Percentiles rank a stretch among this genome's conserved stretches.
Conservation (phyloP, 2,113 vertebrate species). For the Ranitomeya imitator region DNA sequence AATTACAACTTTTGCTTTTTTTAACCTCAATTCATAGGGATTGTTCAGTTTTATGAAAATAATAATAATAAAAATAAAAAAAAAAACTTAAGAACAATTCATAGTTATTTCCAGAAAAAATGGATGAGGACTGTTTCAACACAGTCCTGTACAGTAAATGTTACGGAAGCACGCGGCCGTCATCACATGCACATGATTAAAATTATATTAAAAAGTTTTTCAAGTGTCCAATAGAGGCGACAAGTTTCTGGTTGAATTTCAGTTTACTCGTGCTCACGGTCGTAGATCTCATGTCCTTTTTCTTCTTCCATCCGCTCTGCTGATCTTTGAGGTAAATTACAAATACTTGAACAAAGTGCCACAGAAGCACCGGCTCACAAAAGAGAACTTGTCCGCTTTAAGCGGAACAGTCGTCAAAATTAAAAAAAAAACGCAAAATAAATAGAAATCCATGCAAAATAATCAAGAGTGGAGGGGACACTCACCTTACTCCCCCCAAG, state of each 20-base stretch:
- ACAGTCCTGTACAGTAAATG: conserved; percentile 2
- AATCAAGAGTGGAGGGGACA: background rate
- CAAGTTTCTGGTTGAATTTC: background rate
- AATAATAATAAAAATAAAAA: background rate
- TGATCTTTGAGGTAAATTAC: background rate
- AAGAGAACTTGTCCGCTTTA: background rate
- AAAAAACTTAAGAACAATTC: background rate
- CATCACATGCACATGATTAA: background rate
- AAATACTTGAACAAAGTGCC: background rate
- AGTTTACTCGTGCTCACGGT: background rate
- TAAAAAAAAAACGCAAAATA: conserved; percentile 16
- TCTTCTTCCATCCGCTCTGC: background rate
- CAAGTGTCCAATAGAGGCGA: background rate
- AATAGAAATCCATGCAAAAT: background rate
- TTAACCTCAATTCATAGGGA: background rate
- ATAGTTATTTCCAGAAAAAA: background rate
- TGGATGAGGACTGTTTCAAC: background rate
- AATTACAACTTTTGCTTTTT: background rate
- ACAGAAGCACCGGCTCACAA: background rate
- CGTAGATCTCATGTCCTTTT: background rate
- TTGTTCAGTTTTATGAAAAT: background rate
- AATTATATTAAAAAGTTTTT: background rate
- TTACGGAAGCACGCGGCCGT: background rate
- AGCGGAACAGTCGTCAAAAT: background rate
- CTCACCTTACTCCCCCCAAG: background rate